These are phyloP conservation scores for Triops longicaudatus DNA, from an alignment of 1,140 invertebrate species.

Conservation along the genomic window DNA sequence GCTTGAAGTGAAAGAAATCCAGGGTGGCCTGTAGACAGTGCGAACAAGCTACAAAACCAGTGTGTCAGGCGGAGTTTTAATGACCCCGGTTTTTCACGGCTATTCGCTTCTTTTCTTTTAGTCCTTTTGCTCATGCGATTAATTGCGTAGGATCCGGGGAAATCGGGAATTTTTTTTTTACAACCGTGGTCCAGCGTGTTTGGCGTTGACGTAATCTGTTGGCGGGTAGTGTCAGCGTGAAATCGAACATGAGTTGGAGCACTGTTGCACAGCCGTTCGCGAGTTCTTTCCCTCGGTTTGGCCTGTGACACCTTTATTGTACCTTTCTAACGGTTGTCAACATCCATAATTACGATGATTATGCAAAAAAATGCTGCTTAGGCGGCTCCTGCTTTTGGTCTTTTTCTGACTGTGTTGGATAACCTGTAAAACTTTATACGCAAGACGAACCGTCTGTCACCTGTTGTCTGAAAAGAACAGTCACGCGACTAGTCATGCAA, in stretches of 20 bases:
- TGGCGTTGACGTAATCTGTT: neutral
- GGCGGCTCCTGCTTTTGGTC: neutral
- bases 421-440: neutral
- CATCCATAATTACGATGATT: neutral
- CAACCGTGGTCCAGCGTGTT: neutral
- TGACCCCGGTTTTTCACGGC: too few species aligned
- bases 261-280: neutral
- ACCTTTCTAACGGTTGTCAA: slow-evolving; percentile 6
- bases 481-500: neutral
- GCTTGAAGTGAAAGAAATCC: too few species aligned
- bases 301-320: neutral
- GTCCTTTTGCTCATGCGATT: neutral
- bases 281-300: neutral
- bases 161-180: neutral
- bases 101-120: too few species aligned
- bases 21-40: too few species aligned
- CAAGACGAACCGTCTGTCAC: neutral
- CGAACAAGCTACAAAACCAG: too few species aligned
- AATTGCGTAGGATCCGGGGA: neutral
- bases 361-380: neutral
- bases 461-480: neutral
- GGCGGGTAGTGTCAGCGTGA: slow-evolving; percentile 2
- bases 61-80: too few species aligned
- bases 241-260: neutral
- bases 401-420: neutral